Conservation (phyloP, 2,113 vertebrate species). For the Coptodon rendalli region DNA sequence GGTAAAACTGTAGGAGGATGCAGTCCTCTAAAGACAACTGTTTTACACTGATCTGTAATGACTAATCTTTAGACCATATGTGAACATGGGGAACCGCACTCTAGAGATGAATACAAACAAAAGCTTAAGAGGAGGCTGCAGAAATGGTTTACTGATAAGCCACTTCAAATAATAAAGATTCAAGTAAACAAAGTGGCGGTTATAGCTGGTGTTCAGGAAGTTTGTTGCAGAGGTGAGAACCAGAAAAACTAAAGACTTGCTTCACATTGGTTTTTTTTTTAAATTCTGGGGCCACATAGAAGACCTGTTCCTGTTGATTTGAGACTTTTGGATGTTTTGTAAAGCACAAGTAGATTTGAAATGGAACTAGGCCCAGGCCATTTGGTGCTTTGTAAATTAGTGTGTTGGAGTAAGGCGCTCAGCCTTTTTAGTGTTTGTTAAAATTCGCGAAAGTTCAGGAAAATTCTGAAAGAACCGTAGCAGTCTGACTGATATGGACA, state of each 20-base stretch:
- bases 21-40: neutral
- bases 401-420: neutral
- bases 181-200: neutral
- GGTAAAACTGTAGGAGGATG: neutral
- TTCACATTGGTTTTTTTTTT: accelerated
- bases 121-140: neutral
- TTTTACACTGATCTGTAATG: neutral
- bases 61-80: neutral
- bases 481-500: neutral
- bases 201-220: accelerated
- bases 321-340: neutral
- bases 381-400: neutral
- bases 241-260: neutral
- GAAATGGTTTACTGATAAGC: neutral
- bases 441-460: neutral
- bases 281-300: neutral
- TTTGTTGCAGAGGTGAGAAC: neutral
- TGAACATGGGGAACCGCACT: neutral
- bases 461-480: neutral
- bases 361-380: neutral
- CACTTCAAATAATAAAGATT: neutral
- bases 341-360: neutral
- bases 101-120: neutral
- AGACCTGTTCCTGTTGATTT: neutral
- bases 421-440: neutral